A percentile compares a stretch with the other conserved stretches of the same genome.
These are phyloP conservation scores for Congeria kusceri DNA, from an alignment of 2,888 invertebrate species.

Conservation along the genomic window DNA sequence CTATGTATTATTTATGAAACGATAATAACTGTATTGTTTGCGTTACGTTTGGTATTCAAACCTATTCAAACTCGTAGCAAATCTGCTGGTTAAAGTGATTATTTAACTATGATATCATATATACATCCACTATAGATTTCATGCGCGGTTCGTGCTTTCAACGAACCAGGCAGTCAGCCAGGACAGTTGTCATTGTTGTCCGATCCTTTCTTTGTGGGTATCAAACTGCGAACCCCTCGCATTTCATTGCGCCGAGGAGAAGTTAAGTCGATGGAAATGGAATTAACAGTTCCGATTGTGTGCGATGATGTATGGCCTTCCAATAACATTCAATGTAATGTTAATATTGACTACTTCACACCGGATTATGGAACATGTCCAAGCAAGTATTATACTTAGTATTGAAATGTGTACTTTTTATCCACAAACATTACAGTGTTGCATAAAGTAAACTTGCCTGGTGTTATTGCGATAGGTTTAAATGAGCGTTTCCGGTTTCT, in stretches of 20 bases:
- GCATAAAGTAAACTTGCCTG: too few species aligned
- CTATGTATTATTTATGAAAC: too few species aligned
- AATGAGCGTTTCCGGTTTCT: too few species aligned
- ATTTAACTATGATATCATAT: too few species aligned
- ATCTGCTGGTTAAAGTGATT: too few species aligned
- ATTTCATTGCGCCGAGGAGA: neutral
- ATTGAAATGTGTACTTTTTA: too few species aligned
- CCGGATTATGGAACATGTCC: slow-evolving; percentile 10
- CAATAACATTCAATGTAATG: neutral
- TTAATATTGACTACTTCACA: neutral
- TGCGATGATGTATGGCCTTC: neutral
- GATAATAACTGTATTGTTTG: too few species aligned
- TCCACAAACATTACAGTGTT: too few species aligned
- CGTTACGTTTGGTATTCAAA: too few species aligned
- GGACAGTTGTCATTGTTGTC: neutral
- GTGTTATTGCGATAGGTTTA: too few species aligned
- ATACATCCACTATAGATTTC: neutral
- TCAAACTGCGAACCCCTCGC: neutral
- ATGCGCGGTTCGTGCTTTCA: slow-evolving; percentile 3
- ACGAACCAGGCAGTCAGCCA: neutral
- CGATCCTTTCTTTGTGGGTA: neutral
- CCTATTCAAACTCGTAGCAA: too few species aligned
- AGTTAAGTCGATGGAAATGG: neutral
- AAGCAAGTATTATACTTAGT: neutral
- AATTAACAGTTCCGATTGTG: neutral